These are phyloP conservation scores for Volucella zonaria DNA, from an alignment of 2,888 invertebrate genomes.

Conservation along the genomic window DNA sequence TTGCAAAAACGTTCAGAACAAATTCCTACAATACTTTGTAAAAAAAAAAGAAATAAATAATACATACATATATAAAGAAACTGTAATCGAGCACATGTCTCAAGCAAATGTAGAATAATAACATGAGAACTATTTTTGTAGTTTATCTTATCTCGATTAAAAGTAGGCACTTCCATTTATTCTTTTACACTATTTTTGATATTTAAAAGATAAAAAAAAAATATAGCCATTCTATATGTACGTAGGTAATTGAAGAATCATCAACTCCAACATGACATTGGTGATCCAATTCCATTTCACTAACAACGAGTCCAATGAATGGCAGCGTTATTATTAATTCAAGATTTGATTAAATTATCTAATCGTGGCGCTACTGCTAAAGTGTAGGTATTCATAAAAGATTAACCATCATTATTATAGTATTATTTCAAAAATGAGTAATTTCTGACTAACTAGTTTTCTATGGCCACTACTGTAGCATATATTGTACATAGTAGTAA, in stretches of 20 bases:
- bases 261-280: neutral
- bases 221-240: neutral
- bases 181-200: neutral
- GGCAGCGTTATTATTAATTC: slow-evolving; percentile 19
- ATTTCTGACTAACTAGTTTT: slow-evolving; percentile 7
- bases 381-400: neutral
- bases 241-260: slow-evolving; percentile 18
- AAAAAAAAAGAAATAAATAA: too few species aligned
- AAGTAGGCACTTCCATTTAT: neutral
- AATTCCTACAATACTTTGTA: too few species aligned
- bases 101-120: slow-evolving; percentile 11
- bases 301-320: slow-evolving; percentile 8
- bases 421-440: neutral
- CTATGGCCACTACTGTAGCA: neutral
- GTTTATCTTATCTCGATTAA: slow-evolving; percentile 27
- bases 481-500: neutral
- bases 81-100: neutral
- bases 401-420: neutral
- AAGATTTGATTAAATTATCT: slow-evolving; percentile 46
- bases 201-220: neutral
- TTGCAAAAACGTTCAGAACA: too few species aligned
- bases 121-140: neutral
- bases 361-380: slow-evolving; percentile 28
- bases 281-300: slow-evolving; percentile 18
- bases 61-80: too few species aligned